Evolutionary conservation across 2,113 vertebrate genomes (phyloP).

Genomic region (Piaya cayana): DNA sequence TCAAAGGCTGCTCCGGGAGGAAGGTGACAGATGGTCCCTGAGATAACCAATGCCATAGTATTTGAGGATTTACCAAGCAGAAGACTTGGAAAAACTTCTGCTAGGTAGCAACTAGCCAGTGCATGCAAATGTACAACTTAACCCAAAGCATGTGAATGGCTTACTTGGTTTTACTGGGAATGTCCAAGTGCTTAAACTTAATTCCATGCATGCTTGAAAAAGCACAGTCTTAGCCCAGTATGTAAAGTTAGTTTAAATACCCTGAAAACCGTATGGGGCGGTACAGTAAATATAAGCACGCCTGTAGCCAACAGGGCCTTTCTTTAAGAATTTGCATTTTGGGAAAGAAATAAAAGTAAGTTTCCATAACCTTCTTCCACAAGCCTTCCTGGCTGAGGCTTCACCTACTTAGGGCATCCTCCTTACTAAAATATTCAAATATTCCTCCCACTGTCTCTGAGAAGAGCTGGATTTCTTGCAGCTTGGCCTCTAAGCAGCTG

Average conservation of each 20-base stretch:
- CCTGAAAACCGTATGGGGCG: neutral
- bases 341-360: neutral
- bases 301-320: neutral
- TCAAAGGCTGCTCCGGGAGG: constrained; percentile 4
- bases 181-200: neutral
- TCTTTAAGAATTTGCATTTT: neutral
- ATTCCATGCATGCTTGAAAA: neutral
- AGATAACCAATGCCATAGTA: neutral
- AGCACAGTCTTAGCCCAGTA: neutral
- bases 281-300: neutral
- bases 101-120: neutral
- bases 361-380: neutral
- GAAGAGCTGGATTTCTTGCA: neutral
- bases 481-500: neutral
- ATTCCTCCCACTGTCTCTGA: neutral
- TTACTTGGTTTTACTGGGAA: neutral
- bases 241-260: neutral
- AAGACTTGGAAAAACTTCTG: neutral
- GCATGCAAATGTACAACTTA: neutral
- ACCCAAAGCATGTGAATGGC: neutral
- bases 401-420: neutral
- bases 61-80: constrained; percentile 8
- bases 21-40: neutral
- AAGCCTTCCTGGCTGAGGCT: neutral
- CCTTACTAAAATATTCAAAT: neutral